These are phyloP conservation scores for Forpus xanthops DNA, from an alignment of 2,797 vertebrate species.

Conservation along the genomic window DNA sequence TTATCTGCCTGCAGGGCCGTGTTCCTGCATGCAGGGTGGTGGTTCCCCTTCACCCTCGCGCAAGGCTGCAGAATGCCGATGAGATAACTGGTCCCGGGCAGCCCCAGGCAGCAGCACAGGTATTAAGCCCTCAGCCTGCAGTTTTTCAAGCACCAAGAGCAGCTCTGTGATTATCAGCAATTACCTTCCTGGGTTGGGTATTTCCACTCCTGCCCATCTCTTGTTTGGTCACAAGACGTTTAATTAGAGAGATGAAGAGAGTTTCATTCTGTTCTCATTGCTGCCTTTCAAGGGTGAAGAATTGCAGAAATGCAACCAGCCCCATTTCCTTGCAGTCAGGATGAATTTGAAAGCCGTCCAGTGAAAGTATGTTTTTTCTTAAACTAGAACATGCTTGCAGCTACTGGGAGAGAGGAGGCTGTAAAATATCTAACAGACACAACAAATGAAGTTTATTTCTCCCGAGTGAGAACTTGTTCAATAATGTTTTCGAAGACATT, in stretches of 20 bases:
- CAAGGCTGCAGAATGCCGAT: background rate
- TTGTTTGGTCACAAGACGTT: constrained; percentile 31
- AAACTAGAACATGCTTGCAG: background rate
- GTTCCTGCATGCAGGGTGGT: constrained; percentile 13
- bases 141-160: background rate
- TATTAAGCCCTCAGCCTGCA: background rate
- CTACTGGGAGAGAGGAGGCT: background rate
- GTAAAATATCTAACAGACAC: background rate
- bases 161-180: constrained; percentile 39
- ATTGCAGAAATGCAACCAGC: constrained; percentile 36
- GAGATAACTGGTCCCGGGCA: constrained; percentile 9
- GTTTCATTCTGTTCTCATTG: constrained; percentile 31
- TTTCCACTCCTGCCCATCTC: constrained; percentile 44
- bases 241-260: constrained; percentile 51
- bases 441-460: constrained; percentile 2
- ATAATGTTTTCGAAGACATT: background rate
- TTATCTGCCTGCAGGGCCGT: background rate
- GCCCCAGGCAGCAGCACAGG: background rate
- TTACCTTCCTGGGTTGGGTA: constrained; percentile 26
- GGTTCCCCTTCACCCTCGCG: background rate
- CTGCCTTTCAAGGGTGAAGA: constrained; percentile 27
- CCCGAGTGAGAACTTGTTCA: background rate
- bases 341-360: constrained; percentile 21
- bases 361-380: constrained; percentile 6
- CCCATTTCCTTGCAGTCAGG: background rate